Base-by-base conservation (phyloP, 2,797 vertebrate species). In the Danio albolineatus region DNA sequence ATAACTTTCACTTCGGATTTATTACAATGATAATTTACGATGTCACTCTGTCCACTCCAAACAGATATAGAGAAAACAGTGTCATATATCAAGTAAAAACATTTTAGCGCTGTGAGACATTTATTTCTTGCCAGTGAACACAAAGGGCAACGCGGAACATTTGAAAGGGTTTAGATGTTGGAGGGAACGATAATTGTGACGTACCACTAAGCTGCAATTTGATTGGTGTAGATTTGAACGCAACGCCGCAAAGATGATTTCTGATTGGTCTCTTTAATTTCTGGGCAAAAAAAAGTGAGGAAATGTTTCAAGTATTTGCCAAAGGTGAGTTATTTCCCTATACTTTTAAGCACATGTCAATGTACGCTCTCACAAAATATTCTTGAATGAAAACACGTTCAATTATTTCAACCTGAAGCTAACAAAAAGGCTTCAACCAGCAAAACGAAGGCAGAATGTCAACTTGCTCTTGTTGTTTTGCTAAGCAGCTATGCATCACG, bases 321-420 rank as follows among this genome's bases (percentile, higher is more conserved):
- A 72, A 49, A 70, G 84, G 84, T 83, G 56, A 73, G 84, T 51
- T 62, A 41, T 57, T 74, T 56, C 12, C 59, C 1, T 57, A n/a
- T 5, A 1, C 0, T 10, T 81, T 10, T 10, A 57, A 61, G 19
- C 14, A 19, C 17, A 12, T 14, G 10, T 28, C 0, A 21, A 65
- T 36, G 14, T 0, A 2, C 39, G 41, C 6, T n/a, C 0, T 43
- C 19, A 7, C 46, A 51, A 53, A 19, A 71, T 54, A 3, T 28
- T 16, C 1, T 17, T 46, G 12, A 10, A 28, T 14, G 1, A 69
- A 69, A 56, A 28, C 4, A 2, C 10, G 21, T 60, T 41, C 1
- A 10, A 28, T 14, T 36, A 53, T 59, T 46, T 5, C 46, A 2
- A 14, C 4, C 41, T 10, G 4, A 66, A 21, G 7, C 46, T 7